Conservation (phyloP, 2,888 invertebrate species). For the Brachypalpus laphriformis region DNA sequence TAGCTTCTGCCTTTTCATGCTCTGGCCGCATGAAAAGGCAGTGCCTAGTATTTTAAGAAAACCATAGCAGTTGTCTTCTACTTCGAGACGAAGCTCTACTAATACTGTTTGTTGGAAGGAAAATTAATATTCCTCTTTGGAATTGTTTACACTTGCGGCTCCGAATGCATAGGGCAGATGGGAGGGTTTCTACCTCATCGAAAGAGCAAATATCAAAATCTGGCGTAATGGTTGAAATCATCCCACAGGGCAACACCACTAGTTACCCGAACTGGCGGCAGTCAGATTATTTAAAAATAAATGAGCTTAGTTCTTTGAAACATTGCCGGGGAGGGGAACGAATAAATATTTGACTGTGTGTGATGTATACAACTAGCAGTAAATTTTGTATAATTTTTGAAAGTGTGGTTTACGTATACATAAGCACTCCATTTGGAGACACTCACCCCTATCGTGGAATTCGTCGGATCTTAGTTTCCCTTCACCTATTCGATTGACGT, state of each 20-base stretch:
- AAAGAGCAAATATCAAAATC: constrained; percentile 32
- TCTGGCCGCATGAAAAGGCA: constrained; percentile 30
- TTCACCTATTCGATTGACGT: no score
- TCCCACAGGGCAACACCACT: neutral
- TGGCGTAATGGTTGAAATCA: neutral
- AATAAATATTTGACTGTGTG: constrained; percentile 34
- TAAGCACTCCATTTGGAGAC: no score
- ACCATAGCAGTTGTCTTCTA: neutral
- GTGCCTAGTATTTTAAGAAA: neutral
- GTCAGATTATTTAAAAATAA: constrained; percentile 36
- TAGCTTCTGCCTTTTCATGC: no score
- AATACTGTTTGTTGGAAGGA: neutral
- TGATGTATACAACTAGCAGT: constrained; percentile 11
- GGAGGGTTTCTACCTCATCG: neutral
- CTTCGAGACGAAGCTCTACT: neutral
- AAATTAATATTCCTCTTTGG: constrained; percentile 15
- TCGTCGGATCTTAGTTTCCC: no score
- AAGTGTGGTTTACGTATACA: neutral
- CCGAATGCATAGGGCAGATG: neutral
- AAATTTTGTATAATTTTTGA: constrained; percentile 10
- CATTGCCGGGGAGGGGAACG: neutral
- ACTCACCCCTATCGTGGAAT: no score
- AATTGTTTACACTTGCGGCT: constrained; percentile 35
- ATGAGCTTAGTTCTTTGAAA: constrained; percentile 22
- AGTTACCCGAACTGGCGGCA: neutral